Base-by-base conservation (phyloP, 2,797 vertebrate genomes). In the Schizopygopsis malacanthus region DNA sequence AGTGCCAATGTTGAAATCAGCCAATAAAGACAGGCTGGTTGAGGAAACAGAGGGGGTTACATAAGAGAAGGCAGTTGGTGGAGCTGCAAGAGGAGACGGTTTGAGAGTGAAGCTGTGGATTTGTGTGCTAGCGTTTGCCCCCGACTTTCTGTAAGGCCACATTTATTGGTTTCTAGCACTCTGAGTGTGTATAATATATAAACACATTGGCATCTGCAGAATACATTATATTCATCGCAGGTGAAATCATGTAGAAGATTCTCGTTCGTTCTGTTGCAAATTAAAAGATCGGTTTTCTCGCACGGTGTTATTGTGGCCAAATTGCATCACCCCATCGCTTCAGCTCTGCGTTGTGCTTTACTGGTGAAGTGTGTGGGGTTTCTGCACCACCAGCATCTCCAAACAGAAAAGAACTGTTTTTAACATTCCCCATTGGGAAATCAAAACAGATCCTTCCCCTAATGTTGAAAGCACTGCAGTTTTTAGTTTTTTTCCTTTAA, bases 1-100 rank as follows among this genome's bases (percentile, higher is more conserved):
- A 93, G 92, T 90, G 82, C 87, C 90, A 91, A 91, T 90, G 92
- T 92, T 90, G 91, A 93, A 94, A 94, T 93, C 91, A 93, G 92
- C 93, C 92, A 94, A 93, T 93, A 93, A 92, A 94, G 85, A 88
- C 90, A 91, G 91, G 89, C 90, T 87, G 89, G 91, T 89, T 88
- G 88, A 89, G 90, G 91, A 91, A 93, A 92, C 92, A 92, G 91
- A 90, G 92, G 94, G 91, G 93, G 92, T 95, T 95, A 95, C 90
- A 92, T 96, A 96, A 96, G 94, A 95, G 90, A 92, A 94, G 93
- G 91, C 92, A 92, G 93, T 94, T 94, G 93, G 92, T 93, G 90
- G 88, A 91, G 91, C 92, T 90, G 91, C 91, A 92, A 93, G 92
- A 92, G 90, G 91, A 93, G 85, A 88, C 50, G 76, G 81, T 83